Percentiles rank a stretch among this genome's conserved stretches.
Evolutionary conservation across 2,113 vertebrate genomes (phyloP).

Genomic region (Cathartes aura): DNA sequence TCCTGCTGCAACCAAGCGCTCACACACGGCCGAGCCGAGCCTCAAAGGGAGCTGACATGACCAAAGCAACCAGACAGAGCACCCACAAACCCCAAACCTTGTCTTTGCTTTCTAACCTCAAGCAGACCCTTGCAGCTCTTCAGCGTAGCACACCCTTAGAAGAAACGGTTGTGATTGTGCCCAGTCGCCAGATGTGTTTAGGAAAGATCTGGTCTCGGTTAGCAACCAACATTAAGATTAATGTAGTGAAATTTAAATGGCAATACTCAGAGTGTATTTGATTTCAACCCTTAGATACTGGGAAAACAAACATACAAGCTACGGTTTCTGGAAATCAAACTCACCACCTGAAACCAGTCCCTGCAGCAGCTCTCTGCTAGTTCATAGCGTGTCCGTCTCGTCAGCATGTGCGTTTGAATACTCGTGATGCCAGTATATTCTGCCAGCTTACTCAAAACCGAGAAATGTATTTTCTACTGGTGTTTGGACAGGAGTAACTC

Average conservation of each 20-base stretch:
- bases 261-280: rapidly evolving
- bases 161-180: not conserved
- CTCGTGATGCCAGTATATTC: not conserved
- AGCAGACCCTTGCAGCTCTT: not conserved
- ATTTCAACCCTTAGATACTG: not conserved
- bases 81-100: not conserved
- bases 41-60: rapidly evolving
- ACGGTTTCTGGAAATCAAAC: not conserved
- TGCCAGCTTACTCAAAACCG: not conserved
- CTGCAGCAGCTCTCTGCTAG: not conserved
- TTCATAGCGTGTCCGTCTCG: rapidly evolving
- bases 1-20: not conserved
- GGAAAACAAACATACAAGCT: not conserved
- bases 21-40: rapidly evolving
- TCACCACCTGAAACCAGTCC: not conserved
- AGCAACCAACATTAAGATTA: not conserved
- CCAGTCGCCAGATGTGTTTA: not conserved
- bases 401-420: not conserved
- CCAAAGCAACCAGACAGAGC: not conserved
- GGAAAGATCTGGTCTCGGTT: not conserved
- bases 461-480: not conserved
- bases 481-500: not conserved
- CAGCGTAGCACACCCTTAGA: not conserved
- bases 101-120: not conserved
- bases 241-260: not conserved